Conservation (phyloP, 2,888 invertebrate species). For the Morinoia aosen region DNA sequence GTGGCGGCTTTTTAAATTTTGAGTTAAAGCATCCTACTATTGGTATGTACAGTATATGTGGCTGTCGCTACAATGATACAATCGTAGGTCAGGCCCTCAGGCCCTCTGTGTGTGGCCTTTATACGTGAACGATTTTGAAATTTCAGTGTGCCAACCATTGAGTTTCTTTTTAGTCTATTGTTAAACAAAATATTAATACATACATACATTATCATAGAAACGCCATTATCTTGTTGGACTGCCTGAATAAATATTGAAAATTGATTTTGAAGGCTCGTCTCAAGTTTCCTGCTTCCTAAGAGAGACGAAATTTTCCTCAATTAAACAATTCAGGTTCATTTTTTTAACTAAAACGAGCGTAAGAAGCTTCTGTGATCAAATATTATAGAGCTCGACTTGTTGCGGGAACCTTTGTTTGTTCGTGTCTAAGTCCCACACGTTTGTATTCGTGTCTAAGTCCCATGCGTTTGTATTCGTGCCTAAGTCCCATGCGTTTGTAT, state of each 20-base stretch:
- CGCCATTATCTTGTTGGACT: neutral
- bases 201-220: neutral
- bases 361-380: neutral
- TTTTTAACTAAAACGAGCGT: neutral
- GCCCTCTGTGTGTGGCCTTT: neutral
- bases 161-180: no score
- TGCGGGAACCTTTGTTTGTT: neutral
- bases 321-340: neutral
- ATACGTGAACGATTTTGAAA: neutral
- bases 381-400: neutral
- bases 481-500: no score
- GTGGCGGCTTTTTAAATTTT: neutral
- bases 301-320: neutral
- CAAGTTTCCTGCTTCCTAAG: neutral
- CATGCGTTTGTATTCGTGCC: no score
- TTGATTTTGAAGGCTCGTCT: neutral
- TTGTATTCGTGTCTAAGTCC: no score
- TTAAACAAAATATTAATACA: neutral
- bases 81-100: neutral
- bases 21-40: neutral
- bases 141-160: neutral
- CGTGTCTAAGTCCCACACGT: no score
- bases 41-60: neutral
- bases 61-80: neutral
- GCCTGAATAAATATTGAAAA: neutral